A percentile compares a stretch with the other conserved stretches of the same genome.
Evolutionary conservation across 2,113 vertebrate species (phyloP).

Genomic region (Albula goreensis): DNA sequence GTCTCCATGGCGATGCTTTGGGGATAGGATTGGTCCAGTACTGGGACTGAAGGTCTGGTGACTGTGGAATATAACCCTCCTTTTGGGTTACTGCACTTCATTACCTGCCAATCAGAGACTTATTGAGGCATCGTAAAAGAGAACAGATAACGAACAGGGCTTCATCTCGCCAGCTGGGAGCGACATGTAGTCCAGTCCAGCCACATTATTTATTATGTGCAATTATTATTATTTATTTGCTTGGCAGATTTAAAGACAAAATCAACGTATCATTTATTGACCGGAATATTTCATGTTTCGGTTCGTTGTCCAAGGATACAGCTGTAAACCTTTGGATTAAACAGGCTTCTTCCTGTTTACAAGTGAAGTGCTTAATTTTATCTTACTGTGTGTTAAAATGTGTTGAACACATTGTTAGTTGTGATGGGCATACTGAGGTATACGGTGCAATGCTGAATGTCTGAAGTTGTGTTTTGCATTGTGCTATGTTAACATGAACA

Average conservation of each 20-base stretch:
- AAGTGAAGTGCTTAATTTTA: neutral
- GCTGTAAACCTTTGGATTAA: neutral
- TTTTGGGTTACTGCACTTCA: neutral
- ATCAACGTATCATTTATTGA: neutral
- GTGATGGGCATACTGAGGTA: too few relatives aligned
- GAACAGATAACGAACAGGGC: neutral
- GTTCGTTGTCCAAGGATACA: neutral
- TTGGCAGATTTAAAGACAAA: neutral
- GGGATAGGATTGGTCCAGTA: neutral
- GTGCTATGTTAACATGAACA: too few relatives aligned
- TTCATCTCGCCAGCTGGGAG: neutral
- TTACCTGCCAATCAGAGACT: constrained; percentile 9
- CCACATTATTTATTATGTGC: neutral
- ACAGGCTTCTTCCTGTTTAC: neutral
- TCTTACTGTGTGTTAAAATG: neutral
- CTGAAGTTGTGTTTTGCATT: too few relatives aligned
- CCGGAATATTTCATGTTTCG: neutral
- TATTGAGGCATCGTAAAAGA: constrained; percentile 1
- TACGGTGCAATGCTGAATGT: too few relatives aligned
- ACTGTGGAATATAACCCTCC: constrained; percentile 2
- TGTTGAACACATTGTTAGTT: too few relatives aligned
- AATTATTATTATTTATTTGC: neutral
- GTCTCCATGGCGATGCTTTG: constrained; percentile 7
- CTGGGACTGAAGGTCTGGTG: neutral
- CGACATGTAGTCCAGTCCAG: neutral